These are phyloP conservation scores for Macrosoma leucophasiata DNA, from an alignment of 2,888 invertebrate genomes.

Conservation along the genomic window DNA sequence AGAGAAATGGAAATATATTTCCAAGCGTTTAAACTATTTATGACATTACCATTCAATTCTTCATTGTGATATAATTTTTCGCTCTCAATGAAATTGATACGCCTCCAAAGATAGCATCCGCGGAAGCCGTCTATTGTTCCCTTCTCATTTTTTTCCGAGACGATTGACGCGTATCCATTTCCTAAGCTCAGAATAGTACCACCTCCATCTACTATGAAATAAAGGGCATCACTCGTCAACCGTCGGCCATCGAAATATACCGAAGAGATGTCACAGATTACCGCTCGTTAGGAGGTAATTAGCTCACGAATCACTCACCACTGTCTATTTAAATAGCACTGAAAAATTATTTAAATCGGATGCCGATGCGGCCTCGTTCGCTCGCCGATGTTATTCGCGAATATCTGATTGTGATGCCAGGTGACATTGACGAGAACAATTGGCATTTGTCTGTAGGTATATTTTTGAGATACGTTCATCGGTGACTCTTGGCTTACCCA, in stretches of 20 bases:
- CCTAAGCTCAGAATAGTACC: conserved; percentile 60
- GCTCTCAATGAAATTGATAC: conserved; percentile 57
- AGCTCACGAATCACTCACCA: conserved; percentile 67
- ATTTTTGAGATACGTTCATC: too few species aligned
- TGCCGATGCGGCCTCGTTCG: conserved; percentile 31
- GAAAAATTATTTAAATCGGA: conserved; percentile 52
- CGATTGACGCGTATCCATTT: conserved; percentile 73
- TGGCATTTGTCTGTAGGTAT: conserved; percentile 4
- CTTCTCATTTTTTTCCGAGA: conserved; percentile 47
- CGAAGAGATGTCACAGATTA: conserved; percentile 58
- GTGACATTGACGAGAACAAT: not conserved
- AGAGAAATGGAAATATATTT: too few species aligned
- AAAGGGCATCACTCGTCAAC: conserved; percentile 65
- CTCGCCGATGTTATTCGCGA: conserved; percentile 30
- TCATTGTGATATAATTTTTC: too few species aligned
- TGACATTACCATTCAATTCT: too few species aligned
- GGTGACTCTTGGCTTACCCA: too few species aligned
- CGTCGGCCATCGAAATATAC: conserved; percentile 57
- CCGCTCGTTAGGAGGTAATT: conserved; percentile 72
- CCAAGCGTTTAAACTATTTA: too few species aligned
- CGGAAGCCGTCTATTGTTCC: conserved; percentile 61
- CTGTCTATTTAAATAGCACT: conserved; percentile 53
- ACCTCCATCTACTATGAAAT: conserved; percentile 60
- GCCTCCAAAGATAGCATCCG: conserved; percentile 50
- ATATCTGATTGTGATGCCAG: conserved; percentile 19